A percentile compares a stretch with the other conserved stretches of the same genome.
Conservation (phyloP, 1,140 invertebrate genomes). For the Dendrolimus kikuchii region DNA sequence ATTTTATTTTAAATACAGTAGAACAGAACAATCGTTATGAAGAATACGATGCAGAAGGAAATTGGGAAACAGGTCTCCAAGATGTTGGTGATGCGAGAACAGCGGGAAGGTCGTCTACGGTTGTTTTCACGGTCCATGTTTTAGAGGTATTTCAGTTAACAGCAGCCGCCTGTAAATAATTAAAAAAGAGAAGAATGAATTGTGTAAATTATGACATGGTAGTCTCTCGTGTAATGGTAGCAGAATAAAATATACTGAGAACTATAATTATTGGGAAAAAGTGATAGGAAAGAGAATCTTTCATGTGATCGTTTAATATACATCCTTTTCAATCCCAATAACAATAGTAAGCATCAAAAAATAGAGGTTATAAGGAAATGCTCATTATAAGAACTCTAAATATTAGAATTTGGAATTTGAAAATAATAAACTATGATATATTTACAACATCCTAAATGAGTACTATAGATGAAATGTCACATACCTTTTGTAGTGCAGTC, state of each 20-base stretch:
- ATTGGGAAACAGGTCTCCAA: slow-evolving; percentile 52
- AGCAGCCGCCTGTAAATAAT: slow-evolving; percentile 45
- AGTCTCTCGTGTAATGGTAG: no score
- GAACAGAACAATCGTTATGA: slow-evolving; percentile 48
- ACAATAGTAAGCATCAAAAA: neutral
- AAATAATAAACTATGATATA: no score
- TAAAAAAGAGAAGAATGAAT: no score
- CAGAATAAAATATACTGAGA: no score
- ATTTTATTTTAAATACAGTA: slow-evolving; percentile 42
- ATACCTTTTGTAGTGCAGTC: slow-evolving; percentile 49
- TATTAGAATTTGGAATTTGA: no score
- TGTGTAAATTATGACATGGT: no score
- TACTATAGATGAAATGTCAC: neutral
- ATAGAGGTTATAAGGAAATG: no score
- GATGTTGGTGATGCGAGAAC: slow-evolving; percentile 24
- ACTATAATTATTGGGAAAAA: no score
- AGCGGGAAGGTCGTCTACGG: slow-evolving; percentile 20
- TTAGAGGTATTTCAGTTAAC: slow-evolving; percentile 20
- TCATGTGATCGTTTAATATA: no score
- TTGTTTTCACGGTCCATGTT: slow-evolving; percentile 25
- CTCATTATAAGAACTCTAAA: no score
- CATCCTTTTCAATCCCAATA: neutral
- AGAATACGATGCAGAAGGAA: slow-evolving; percentile 46
- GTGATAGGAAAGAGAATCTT: no score
- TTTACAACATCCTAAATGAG: no score